phyloP scores from a whole-genome alignment of 2,888 invertebrate species.

The Seira ritae region DNA sequence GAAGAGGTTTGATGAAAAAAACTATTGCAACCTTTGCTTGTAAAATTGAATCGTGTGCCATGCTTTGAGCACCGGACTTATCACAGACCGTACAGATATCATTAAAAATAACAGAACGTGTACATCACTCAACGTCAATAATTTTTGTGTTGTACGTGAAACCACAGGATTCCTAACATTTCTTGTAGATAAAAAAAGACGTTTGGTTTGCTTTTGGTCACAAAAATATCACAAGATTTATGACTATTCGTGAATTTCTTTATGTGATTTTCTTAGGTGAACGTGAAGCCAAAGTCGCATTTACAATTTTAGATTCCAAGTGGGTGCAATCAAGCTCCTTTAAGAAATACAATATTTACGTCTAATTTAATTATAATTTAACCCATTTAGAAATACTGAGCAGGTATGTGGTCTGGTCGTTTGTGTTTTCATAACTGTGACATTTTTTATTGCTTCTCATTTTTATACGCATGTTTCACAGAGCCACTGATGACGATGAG shows the following conservation, averaged over 20 bases:
- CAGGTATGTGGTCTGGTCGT: too few relatives aligned
- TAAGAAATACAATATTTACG: constrained; percentile 27
- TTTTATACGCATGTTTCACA: background rate
- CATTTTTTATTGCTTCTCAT: constrained; percentile 25
- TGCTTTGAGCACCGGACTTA: too few relatives aligned
- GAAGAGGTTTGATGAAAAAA: background rate
- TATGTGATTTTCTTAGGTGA: too few relatives aligned
- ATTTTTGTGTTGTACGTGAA: constrained; percentile 18
- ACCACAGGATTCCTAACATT: constrained; percentile 12
- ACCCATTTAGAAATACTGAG: too few relatives aligned
- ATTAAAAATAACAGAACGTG: constrained; percentile 22
- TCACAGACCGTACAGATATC: constrained; percentile 10
- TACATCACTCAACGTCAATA: constrained; percentile 32
- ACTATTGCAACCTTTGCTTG: background rate
- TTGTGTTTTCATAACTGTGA: too few relatives aligned
- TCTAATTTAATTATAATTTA: constrained; percentile 1
- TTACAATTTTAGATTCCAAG: too few relatives aligned
- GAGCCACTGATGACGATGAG: background rate
- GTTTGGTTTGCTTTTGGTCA: constrained; percentile 10
- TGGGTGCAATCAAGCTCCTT: background rate
- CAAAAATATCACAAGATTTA: constrained; percentile 41
- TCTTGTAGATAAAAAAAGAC: background rate
- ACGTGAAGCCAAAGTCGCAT: too few relatives aligned
- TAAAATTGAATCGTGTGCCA: constrained; percentile 37
- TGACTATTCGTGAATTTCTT: constrained; percentile 13